Evolutionary conservation across 2,797 vertebrate species (phyloP), one percentile per base, ranked within the genome.

Genomic region (Anguilla obscura): DNA sequence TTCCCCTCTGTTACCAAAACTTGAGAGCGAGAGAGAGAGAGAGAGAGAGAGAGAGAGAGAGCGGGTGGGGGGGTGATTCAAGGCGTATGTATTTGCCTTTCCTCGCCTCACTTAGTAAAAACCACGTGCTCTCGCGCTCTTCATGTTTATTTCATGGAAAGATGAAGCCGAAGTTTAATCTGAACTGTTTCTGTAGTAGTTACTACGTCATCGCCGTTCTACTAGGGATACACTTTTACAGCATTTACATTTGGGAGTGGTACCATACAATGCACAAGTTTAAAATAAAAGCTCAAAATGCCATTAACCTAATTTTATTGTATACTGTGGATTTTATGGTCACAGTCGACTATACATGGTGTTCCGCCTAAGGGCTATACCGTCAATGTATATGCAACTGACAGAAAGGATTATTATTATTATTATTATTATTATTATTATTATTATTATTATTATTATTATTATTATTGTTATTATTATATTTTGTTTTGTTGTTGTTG

Each of bases 71-170:
- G 90, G 93, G 92, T 93, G 90, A 91, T 91, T 92, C 91, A 89
- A 92, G 93, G 94, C 96, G 93, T 94, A 92, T 93, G 94, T 93
- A 93, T 95, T 92, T 93, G 92, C 92, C 91, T 60, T 93, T 90
- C 88, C 93, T 93, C 92, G 93, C 92, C 93, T 56, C 94, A 89
- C 89, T 92, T 91, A 92, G 91, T 88, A 87, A 48, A 84, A 52
- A 90, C 90, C 91, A 91, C 91, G 91, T 90, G 92, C 85, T 92
- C 74, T 50, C 74, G 91, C 90, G 92, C 85, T 92, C 74, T 50
- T 69, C 86, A 88, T 86, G 92, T 89, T 90, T 90, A 52, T 92
- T 90, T 91, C 89, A 88, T 74, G 85, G 91, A 90, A 93, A 93
- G 92, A 90, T 88, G 40, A 40, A 86, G 93, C 89, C 92, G 92